Conservation (phyloP, 2,797 vertebrate species). For the Tiaroga cobitis region DNA sequence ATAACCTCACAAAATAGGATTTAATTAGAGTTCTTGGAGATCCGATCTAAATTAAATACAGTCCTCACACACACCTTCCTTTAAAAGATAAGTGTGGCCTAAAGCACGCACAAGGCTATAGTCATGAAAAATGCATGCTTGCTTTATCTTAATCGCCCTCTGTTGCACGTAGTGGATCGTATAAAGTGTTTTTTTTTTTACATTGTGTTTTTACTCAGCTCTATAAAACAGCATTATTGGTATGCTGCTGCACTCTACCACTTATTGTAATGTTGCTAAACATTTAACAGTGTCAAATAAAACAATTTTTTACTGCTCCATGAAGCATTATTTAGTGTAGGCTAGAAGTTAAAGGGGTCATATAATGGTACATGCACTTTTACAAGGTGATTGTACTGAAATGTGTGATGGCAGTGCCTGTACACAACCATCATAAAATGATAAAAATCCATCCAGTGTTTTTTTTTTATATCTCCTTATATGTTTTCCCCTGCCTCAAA, state of each 20-base stretch:
- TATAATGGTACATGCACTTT: too few species aligned
- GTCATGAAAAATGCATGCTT: conserved; percentile 22
- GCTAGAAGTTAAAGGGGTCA: neutral
- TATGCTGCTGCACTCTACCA: neutral
- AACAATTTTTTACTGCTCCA: neutral
- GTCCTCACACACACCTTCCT: neutral
- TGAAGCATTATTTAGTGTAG: neutral
- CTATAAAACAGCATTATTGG: conserved; percentile 6
- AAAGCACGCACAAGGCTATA: conserved; percentile 2
- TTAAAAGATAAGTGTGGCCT: conserved; percentile 7
- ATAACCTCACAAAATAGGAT: conserved; percentile 16
- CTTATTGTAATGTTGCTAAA: neutral
- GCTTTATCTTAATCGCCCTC: neutral
- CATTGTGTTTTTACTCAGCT: neutral
- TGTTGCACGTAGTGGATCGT: neutral
- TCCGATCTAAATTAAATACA: conserved; percentile 17
- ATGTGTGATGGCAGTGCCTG: too few species aligned
- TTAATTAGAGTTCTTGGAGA: conserved; percentile 15
- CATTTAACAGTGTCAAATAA: neutral
- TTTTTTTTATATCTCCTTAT: too few species aligned
- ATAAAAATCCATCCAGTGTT: too few species aligned
- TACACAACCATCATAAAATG: too few species aligned
- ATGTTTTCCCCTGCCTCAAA: too few species aligned
- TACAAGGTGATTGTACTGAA: too few species aligned
- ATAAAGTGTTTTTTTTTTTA: neutral